Evolutionary conservation across 2,113 vertebrate species (phyloP), one percentile per base, ranked within the genome.

Genomic region (Spea multiplicata): DNA sequence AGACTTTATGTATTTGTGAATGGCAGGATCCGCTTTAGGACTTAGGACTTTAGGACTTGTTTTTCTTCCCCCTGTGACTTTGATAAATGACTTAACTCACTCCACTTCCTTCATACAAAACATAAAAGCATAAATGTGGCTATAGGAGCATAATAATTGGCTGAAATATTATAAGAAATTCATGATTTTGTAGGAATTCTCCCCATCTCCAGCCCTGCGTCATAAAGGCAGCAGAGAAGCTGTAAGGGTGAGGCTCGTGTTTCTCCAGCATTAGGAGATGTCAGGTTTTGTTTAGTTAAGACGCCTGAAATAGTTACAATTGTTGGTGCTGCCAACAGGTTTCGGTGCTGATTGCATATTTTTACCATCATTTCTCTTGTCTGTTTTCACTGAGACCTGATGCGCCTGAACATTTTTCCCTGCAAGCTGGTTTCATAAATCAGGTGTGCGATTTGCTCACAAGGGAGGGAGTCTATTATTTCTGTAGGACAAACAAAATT

Each of bases 401-500:
- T 67, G 65, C 30, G 30, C 30, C 30, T 30, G 30, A 30, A 30
- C 30, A 30, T 30, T 30, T n/a, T 30, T 30, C 30, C 30, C 30
- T 2, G 52, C 52, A 7, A 12, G 45, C 8, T 30, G 44, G 12
- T 8, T 45, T 55, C 75, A 71, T 78, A 71, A 69, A 78, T 78
- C 75, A 78, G 16, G 6, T 71, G 45, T 16, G 30, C 5, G 44
- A 53, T 71, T 71, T 71, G 69, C 69, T 52, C 50, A 53, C 16
- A 30, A 50, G 75, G 75, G 75, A 62, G 75, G 66, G 52, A 64
- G 5, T 49, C 57, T 71, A 78, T 78, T 78, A 62, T 71, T 17
- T 46, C 66, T 3, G n/a, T 8, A 68, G 74, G 74, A 68, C 74
- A 76, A 76, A 78, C 46, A 77, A 30, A 69, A 68, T 55, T 5